Evolutionary conservation across 2,888 invertebrate species (phyloP).

Genomic region (Apamea crenata): DNA sequence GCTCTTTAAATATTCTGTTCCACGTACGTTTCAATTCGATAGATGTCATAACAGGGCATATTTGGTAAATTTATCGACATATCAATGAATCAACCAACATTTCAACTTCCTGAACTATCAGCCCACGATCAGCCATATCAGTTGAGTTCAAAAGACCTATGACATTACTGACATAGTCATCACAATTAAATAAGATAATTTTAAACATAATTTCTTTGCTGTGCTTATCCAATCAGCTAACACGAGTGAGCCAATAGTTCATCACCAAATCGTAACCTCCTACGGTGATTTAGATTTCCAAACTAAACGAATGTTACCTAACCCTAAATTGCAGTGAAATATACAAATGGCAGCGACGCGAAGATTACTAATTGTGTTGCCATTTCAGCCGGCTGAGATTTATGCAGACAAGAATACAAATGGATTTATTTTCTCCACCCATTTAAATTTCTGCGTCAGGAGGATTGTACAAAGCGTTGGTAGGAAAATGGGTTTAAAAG

Average conservation of each 20-base stretch:
- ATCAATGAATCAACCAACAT: background rate
- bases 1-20: conserved; percentile 1
- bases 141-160: conserved; percentile 19
- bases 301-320: conserved; percentile 50
- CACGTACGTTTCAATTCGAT: background rate
- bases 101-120: conserved; percentile 5
- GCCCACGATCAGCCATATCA: background rate
- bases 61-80: background rate
- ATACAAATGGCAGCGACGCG: conserved; percentile 51
- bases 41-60: background rate
- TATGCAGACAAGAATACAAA: conserved; percentile 47
- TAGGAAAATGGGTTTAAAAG: conserved; percentile 7
- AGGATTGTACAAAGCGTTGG: conserved; percentile 6
- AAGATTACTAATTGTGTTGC: conserved; percentile 52
- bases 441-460: conserved; percentile 32
- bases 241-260: conserved; percentile 30
- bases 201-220: background rate
- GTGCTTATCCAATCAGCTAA: conserved; percentile 20
- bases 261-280: conserved; percentile 25
- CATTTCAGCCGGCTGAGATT: conserved; percentile 46
- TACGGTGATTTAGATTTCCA: conserved; percentile 26
- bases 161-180: conserved; percentile 17
- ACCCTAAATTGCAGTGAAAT: conserved; percentile 57
- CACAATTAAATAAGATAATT: conserved; percentile 10
- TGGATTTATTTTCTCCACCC: conserved; percentile 35